Conservation (phyloP, 1,140 invertebrate species). For the Drosophila elegans region DNA sequence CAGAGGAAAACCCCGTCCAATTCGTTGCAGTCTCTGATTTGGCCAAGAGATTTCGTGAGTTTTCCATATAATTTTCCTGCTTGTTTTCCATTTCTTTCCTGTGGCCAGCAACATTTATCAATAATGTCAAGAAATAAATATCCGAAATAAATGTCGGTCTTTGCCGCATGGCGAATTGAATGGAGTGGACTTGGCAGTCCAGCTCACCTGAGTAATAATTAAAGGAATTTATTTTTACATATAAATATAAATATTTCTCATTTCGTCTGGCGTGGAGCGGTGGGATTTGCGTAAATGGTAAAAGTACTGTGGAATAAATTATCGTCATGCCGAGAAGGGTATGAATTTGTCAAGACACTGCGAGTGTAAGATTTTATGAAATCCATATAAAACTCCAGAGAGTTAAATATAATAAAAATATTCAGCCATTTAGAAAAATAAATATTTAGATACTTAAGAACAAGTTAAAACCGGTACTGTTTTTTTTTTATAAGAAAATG, state of each 20-base stretch:
- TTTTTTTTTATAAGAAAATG: neutral
- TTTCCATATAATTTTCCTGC: slow-evolving; percentile 68
- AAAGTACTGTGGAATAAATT: slow-evolving; percentile 20
- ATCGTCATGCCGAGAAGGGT: neutral
- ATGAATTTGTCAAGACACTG: too few relatives aligned
- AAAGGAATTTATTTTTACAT: slow-evolving; percentile 42
- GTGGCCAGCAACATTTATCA: slow-evolving; percentile 68
- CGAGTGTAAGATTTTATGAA: too few relatives aligned
- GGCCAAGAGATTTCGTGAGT: slow-evolving; percentile 59
- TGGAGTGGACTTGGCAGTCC: slow-evolving; percentile 8
- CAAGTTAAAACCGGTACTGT: too few relatives aligned
- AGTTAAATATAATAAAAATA: too few relatives aligned
- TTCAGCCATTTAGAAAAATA: too few relatives aligned
- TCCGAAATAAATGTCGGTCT: slow-evolving; percentile 47
- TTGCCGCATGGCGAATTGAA: slow-evolving; percentile 34
- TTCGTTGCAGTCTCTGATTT: slow-evolving; percentile 45
- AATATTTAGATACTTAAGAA: too few relatives aligned
- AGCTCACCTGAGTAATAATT: slow-evolving; percentile 36
- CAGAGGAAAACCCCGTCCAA: slow-evolving; percentile 2
- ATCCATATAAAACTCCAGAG: too few relatives aligned
- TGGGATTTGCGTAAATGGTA: slow-evolving; percentile 22
- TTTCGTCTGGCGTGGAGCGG: slow-evolving; percentile 1
- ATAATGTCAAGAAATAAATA: slow-evolving; percentile 72
- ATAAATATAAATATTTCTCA: slow-evolving; percentile 30
- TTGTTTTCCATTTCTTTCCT: slow-evolving; percentile 41